phyloP scores from a whole-genome alignment of 2,113 vertebrate species.

The Petrocephalus microphthalmus region DNA sequence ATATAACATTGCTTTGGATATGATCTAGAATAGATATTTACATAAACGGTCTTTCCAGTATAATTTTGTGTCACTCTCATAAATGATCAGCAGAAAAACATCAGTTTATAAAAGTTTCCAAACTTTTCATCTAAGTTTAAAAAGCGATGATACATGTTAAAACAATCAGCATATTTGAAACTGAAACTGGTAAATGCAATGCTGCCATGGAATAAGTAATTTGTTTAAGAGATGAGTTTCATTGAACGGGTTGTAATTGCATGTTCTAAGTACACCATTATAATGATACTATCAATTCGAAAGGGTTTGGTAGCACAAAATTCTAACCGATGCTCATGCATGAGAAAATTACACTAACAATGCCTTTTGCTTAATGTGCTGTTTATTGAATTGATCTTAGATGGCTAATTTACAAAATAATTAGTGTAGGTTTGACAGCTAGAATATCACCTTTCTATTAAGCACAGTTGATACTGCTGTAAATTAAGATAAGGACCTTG shows the following conservation, averaged over 20 bases:
- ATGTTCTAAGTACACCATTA: not conserved
- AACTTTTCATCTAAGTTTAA: not conserved
- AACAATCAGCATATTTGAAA: not conserved
- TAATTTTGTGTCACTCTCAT: not conserved
- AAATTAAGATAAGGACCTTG: not conserved
- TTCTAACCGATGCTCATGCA: not conserved
- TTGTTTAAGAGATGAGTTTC: not conserved
- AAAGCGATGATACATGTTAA: not conserved
- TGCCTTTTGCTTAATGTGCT: not conserved
- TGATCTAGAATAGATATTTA: not conserved
- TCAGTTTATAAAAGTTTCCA: not conserved
- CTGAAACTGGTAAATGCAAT: not conserved
- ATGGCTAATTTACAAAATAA: not conserved
- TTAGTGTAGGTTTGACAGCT: not conserved
- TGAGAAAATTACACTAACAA: not conserved
- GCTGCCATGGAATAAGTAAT: not conserved
- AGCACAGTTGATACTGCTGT: not conserved
- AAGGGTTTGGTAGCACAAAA: not conserved
- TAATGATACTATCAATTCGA: not conserved
- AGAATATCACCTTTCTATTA: not conserved
- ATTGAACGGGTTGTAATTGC: not conserved
- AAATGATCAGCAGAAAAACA: not conserved
- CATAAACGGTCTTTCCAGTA: not conserved
- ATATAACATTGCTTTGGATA: not conserved
- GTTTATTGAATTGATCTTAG: not conserved